A percentile compares a stretch with the other conserved stretches of the same genome.
These are phyloP conservation scores for Zootoca vivipara DNA, from an alignment of 2,113 vertebrate genomes.

Conservation along the genomic window DNA sequence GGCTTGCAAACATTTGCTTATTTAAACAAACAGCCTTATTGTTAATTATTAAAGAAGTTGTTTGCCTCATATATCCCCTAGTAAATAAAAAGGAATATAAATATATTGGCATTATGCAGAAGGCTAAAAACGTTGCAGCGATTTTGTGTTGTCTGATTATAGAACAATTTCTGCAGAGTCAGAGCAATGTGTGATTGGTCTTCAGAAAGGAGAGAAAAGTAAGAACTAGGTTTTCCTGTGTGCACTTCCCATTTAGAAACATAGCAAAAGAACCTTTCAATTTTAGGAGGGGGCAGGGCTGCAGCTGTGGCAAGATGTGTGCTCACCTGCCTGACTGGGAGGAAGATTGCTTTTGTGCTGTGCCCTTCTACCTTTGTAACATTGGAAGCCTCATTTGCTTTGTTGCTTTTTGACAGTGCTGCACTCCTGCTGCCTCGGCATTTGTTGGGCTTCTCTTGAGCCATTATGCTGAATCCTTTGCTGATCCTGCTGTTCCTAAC, in stretches of 20 bases:
- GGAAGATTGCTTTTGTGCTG: neutral
- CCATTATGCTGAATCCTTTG: neutral
- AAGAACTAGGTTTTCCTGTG: neutral
- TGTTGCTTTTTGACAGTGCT: neutral
- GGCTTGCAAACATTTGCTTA: conserved; percentile 30
- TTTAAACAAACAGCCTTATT: conserved; percentile 28
- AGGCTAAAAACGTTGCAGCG: neutral
- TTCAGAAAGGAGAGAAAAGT: neutral
- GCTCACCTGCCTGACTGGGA: neutral
- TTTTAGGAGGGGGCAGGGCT: neutral
- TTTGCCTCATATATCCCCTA: conserved; percentile 10
- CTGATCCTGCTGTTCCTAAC: neutral
- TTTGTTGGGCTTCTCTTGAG: neutral
- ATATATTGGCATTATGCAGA: neutral
- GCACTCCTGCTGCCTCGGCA: neutral
- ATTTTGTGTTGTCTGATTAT: neutral
- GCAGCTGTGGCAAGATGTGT: neutral
- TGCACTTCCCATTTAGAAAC: neutral
- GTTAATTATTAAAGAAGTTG: conserved; percentile 33
- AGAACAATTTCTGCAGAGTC: neutral
- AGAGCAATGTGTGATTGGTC: neutral
- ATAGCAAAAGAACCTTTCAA: neutral
- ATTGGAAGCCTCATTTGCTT: neutral
- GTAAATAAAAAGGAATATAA: neutral
- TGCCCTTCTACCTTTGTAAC: neutral